These are phyloP conservation scores for Drosophila neocordata DNA, from an alignment of 1,140 invertebrate species.

Conservation along the genomic window DNA sequence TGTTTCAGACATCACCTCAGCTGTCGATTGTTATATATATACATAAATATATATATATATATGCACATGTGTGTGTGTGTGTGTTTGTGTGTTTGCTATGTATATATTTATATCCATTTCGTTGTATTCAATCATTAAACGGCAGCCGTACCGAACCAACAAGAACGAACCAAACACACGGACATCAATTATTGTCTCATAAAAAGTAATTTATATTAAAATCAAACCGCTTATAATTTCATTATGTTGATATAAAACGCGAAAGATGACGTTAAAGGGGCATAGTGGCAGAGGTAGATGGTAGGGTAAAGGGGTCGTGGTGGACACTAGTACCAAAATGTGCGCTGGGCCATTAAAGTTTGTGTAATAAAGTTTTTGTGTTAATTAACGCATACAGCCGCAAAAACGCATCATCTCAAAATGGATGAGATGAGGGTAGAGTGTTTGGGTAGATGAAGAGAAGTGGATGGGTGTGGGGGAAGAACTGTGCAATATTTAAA, in stretches of 20 bases:
- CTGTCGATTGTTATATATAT: constrained; percentile 13
- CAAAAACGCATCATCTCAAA: constrained; percentile 24
- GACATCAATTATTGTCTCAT: constrained; percentile 68
- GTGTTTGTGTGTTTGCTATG: background rate
- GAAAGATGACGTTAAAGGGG: background rate
- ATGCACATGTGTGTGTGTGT: background rate
- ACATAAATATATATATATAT: background rate
- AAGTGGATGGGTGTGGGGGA: constrained; percentile 1
- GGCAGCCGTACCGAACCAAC: constrained; percentile 30
- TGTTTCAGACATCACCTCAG: constrained; percentile 10
- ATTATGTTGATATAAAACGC: constrained; percentile 62
- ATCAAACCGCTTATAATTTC: constrained; percentile 78
- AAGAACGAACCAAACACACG: constrained; percentile 22
- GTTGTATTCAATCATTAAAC: constrained; percentile 57
- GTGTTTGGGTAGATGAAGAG: background rate
- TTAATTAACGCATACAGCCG: constrained; percentile 70
- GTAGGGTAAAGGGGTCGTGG: background rate
- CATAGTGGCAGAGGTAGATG: background rate
- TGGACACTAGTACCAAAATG: constrained; percentile 21
- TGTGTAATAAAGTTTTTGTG: constrained; percentile 76
- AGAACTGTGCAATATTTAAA: constrained; percentile 77
- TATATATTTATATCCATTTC: constrained; percentile 6
- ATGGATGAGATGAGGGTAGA: constrained; percentile 13
- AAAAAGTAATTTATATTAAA: constrained; percentile 80
- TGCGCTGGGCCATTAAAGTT: constrained; percentile 52